A percentile compares a stretch with the other conserved stretches of the same genome.
Conservation (phyloP, 2,113 vertebrate species). For the Lasiurus borealis region DNA sequence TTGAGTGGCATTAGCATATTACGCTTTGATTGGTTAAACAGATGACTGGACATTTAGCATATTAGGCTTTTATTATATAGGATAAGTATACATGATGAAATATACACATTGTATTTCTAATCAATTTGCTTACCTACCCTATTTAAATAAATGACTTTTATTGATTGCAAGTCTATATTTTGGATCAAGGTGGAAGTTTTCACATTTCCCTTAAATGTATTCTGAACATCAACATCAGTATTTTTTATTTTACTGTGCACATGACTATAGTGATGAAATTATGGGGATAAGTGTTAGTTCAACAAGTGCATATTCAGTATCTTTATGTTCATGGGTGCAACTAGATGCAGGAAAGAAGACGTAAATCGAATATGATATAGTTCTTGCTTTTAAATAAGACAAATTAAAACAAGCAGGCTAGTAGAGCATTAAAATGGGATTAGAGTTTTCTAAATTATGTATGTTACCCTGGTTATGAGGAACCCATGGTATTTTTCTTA, state of each 20-base stretch:
- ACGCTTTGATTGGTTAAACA: too few relatives aligned
- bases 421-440: slow-evolving; percentile 26
- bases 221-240: neutral
- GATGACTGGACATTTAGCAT: too few relatives aligned
- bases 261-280: slow-evolving; percentile 1
- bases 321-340: neutral
- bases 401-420: neutral
- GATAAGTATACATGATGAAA: neutral
- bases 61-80: too few relatives aligned
- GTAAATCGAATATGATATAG: neutral
- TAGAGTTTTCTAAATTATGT: neutral
- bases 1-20: too few relatives aligned
- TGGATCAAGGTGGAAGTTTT: slow-evolving; percentile 5
- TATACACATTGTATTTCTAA: neutral
- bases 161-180: slow-evolving; percentile 49
- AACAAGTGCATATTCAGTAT: neutral
- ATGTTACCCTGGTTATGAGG: neutral
- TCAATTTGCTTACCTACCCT: neutral
- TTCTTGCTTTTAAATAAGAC: slow-evolving; percentile 35
- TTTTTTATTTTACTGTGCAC: slow-evolving; percentile 40
- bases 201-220: neutral
- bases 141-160: neutral
- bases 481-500: slow-evolving; percentile 23
- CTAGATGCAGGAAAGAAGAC: slow-evolving; percentile 37
- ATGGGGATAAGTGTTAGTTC: neutral